Base-by-base conservation (phyloP, 2,797 vertebrate species). In the Pipistrellus kuhlii region DNA sequence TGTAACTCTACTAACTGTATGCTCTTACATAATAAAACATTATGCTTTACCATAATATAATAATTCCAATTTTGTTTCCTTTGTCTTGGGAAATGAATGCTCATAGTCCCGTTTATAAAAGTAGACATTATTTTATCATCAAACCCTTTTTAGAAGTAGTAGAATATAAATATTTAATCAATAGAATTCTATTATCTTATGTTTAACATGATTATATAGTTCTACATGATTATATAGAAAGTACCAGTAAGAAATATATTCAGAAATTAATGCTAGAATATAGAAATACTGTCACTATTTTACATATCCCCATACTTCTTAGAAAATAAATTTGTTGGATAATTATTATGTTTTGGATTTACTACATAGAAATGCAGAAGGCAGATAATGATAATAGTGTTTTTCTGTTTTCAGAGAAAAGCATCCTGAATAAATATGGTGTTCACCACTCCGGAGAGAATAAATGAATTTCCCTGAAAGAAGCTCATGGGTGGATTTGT, bases 401-500 rank as follows among this genome's bases (percentile, higher is more conserved):
- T 86, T 90, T 78, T 91, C n/a, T 91, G 75, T 95, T 95, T 96
- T 94, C 84, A 90, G 64, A 91, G 27, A 77, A 73, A 90, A 94
- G 21, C 20, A 83, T 69, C 12, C 62, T 94, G 78, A 91, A 95
- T 92, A 81, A 72, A 68, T 68, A 89, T 69, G 85, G 23, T 93
- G 18, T 73, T 94, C 84, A 86, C 76, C 5, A 69, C 62, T 96
- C 41, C 51, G 59, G 75, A 66, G 59, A 95, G 87, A 91, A 94
- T 90, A 96, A 96, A 91, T 81, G 73, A 89, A 96, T 91, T 94
- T 93, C 25, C 72, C 53, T 64, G 73, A 96, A 96, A 93, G 44
- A 95, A 88, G 80, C 82, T 96, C 57, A 27, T 80, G 76, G 90
- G 75, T 96, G 66, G 96, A 95, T 95, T 68, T 95, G 20, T 80